A percentile compares a stretch with the other conserved stretches of the same genome.
These are phyloP conservation scores for Graptemys geographica DNA, from an alignment of 2,797 vertebrate species.

Conservation along the genomic window DNA sequence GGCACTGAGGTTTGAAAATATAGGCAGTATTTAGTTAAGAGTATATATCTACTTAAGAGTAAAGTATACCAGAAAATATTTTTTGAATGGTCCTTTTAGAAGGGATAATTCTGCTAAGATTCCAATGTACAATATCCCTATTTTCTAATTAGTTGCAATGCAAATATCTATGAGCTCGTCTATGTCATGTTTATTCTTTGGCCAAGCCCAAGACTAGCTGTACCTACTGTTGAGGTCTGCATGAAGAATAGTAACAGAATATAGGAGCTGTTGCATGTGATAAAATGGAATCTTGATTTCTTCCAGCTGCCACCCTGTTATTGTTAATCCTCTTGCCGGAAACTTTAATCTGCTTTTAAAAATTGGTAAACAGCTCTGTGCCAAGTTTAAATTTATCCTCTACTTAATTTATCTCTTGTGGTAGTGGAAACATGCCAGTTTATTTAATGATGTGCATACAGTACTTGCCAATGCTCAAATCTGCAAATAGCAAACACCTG, in stretches of 20 bases:
- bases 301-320: constrained; percentile 36
- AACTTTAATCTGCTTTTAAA: constrained; percentile 48
- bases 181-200: neutral
- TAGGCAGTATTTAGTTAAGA: neutral
- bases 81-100: neutral
- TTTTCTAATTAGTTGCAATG: neutral
- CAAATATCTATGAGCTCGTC: constrained; percentile 25
- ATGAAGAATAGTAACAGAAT: constrained; percentile 36
- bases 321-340: constrained; percentile 40
- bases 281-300: constrained; percentile 43
- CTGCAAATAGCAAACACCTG: neutral
- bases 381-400: constrained; percentile 39
- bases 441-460: rapidly evolving
- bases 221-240: neutral
- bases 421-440: neutral
- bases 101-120: neutral
- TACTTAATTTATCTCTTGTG: neutral
- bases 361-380: neutral
- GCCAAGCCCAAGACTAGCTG: neutral
- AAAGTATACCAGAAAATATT: neutral
- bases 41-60: neutral
- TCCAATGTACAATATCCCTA: neutral
- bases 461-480: neutral
- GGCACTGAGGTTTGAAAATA: neutral
- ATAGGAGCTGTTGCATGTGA: constrained; percentile 11